phyloP scores from a whole-genome alignment of 2,113 vertebrate genomes.

The Vulpes vulpes region DNA sequence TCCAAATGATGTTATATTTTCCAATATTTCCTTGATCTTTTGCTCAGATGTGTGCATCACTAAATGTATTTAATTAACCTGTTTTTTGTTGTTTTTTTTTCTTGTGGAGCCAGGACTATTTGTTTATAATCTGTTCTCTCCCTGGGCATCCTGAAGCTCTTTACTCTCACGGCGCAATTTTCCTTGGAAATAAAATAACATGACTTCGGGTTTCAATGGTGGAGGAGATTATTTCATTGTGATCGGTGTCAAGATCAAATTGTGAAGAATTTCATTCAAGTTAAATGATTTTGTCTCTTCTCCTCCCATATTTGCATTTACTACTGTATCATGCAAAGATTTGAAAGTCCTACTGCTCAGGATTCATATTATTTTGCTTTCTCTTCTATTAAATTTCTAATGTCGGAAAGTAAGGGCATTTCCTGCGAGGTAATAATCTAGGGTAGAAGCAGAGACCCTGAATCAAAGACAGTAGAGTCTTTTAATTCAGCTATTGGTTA shows the following conservation, averaged over 20 bases:
- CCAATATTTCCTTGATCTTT: slow-evolving; percentile 72
- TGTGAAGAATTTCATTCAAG: slow-evolving; percentile 34
- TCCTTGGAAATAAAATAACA: slow-evolving; percentile 57
- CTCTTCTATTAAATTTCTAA: slow-evolving; percentile 65
- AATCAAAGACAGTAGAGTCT: slow-evolving; percentile 80
- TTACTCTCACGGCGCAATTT: slow-evolving; percentile 3
- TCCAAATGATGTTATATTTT: slow-evolving; percentile 67
- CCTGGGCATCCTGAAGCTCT: slow-evolving; percentile 29
- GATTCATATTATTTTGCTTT: slow-evolving; percentile 49
- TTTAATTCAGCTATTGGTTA: slow-evolving; percentile 76
- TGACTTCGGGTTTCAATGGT: slow-evolving; percentile 4
- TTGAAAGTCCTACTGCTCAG: not conserved
- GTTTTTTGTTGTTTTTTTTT: not conserved
- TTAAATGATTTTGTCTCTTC: slow-evolving; percentile 23
- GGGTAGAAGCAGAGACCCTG: slow-evolving; percentile 65
- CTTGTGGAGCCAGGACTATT: slow-evolving; percentile 23
- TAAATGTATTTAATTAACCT: slow-evolving; percentile 75
- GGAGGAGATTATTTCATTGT: slow-evolving; percentile 61
- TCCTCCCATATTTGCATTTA: not conserved
- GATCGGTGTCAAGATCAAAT: slow-evolving; percentile 62
- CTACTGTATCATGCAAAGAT: not conserved
- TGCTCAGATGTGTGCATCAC: slow-evolving; percentile 57
- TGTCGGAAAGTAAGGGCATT: not conserved
- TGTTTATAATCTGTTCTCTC: slow-evolving; percentile 52
- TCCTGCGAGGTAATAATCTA: slow-evolving; percentile 58